Evolutionary conservation across 2,888 invertebrate genomes (phyloP), one percentile per base, ranked within the genome.

Genomic region (Myopa tessellatipennis): DNA sequence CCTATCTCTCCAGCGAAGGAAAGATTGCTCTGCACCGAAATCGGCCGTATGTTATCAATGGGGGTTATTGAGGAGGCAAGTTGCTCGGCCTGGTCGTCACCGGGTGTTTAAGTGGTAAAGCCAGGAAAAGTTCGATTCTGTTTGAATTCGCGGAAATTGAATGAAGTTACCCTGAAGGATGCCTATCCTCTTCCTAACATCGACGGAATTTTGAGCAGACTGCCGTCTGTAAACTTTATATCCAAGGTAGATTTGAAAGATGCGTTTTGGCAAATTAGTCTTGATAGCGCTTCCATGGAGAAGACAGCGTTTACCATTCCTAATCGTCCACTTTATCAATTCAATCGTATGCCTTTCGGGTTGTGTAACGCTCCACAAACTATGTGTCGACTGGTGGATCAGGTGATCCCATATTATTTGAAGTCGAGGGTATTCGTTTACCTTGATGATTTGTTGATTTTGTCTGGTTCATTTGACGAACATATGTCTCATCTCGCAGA

Each of bases 31-130:
- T 79, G 71, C 26, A 26, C 50, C 14, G 79, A 79, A 38, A 52
- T 79, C 4, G 79, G 77, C 52, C 60, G 76, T 6, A 77, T 79
- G 79, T 14, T 79, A 14, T n/a, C 45, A 5, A 38, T 70, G 45
- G 78, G 74, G 4, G 81, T 87, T 0, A 82, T 87, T 1, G 85
- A 86, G 67, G 82, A 81, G 38, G 82, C 83, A 2, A 12, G 45
- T 3, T 58, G 40, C 4, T 63, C 74, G 3, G 72, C 72, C 14
- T 78, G 76, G 78, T 76, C 74, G 2, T 78, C 78, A 1, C 78
- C 78, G 34, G 69, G 45, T 4, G 78, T 78, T 12, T 52, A 65
- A 2, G 36, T 74, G 10, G 14, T 40, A 14, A 74, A 74, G 45
- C 71, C 74, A 0, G 74, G 58, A 18, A 78, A 78, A 36, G 67